Evolutionary conservation across 2,113 vertebrate genomes (phyloP).

Genomic region (Erythrocebus patas): DNA sequence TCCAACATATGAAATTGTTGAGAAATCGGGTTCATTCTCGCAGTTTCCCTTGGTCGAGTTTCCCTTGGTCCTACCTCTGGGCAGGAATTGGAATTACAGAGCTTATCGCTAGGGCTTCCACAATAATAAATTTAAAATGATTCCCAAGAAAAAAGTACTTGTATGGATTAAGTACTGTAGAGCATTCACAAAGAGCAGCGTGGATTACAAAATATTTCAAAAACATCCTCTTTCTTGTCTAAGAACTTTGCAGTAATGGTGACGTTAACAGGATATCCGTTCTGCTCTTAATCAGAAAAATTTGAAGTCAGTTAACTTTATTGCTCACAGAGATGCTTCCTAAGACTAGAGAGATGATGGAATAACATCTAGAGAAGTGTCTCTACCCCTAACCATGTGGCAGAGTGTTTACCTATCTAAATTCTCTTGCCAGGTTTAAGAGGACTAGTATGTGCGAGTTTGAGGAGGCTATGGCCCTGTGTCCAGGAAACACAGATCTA

Average conservation of each 20-base stretch:
- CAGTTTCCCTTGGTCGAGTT: too few relatives aligned
- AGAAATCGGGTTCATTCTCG: background rate
- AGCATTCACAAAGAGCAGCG: background rate
- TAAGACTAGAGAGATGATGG: background rate
- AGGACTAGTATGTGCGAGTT: background rate
- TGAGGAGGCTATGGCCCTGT: accelerated
- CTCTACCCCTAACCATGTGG: background rate
- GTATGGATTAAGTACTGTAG: background rate
- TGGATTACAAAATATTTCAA: background rate
- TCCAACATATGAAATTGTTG: background rate
- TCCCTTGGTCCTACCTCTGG: background rate
- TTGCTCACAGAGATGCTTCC: background rate
- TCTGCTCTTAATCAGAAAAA: background rate
- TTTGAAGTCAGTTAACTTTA: background rate
- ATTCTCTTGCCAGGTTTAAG: background rate
- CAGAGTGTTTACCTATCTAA: background rate
- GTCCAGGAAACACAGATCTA: background rate
- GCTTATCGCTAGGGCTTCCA: background rate
- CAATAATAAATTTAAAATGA: background rate
- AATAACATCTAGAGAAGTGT: background rate
- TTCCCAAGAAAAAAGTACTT: background rate
- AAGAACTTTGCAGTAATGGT: background rate
- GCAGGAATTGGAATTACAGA: background rate
- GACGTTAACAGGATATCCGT: background rate
- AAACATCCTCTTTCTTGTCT: background rate